Conservation (phyloP, 2,113 vertebrate genomes). For the Hymenochirus boettgeri region DNA sequence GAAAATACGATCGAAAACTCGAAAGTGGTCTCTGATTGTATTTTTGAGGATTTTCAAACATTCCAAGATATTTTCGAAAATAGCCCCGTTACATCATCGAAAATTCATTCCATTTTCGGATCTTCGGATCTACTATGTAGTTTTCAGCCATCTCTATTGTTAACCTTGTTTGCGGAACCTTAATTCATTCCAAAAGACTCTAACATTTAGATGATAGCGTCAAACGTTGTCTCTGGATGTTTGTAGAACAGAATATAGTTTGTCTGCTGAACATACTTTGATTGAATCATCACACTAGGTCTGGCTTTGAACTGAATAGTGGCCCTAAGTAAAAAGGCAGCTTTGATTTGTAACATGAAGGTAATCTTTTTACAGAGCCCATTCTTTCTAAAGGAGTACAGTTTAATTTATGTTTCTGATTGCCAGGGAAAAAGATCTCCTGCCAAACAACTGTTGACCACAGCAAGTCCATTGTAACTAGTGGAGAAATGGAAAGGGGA, state of each 20-base stretch:
- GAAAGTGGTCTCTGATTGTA: no score
- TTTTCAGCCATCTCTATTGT: no score
- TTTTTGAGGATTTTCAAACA: no score
- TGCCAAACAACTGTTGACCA: slow-evolving; percentile 47
- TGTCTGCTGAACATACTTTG: slow-evolving; percentile 8
- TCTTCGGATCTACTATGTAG: no score
- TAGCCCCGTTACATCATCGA: no score
- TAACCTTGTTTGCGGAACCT: no score
- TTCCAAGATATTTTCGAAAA: no score
- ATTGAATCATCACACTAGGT: neutral
- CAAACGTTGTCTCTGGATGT: slow-evolving; percentile 15
- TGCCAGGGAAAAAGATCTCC: slow-evolving; percentile 39
- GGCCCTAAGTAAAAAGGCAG: neutral
- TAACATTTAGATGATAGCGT: neutral
- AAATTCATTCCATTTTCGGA: no score
- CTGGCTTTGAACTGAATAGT: neutral
- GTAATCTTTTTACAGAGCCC: slow-evolving; percentile 22
- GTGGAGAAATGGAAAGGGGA: slow-evolving; percentile 39
- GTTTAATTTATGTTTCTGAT: neutral
- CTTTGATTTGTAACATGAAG: slow-evolving; percentile 30
- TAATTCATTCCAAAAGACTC: no score
- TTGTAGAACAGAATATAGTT: slow-evolving; percentile 8
- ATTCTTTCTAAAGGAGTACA: slow-evolving; percentile 33
- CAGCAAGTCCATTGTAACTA: slow-evolving; percentile 43
- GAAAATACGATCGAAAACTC: no score